Base-by-base conservation (phyloP, 2,888 invertebrate species). In the Ctena decussata region DNA sequence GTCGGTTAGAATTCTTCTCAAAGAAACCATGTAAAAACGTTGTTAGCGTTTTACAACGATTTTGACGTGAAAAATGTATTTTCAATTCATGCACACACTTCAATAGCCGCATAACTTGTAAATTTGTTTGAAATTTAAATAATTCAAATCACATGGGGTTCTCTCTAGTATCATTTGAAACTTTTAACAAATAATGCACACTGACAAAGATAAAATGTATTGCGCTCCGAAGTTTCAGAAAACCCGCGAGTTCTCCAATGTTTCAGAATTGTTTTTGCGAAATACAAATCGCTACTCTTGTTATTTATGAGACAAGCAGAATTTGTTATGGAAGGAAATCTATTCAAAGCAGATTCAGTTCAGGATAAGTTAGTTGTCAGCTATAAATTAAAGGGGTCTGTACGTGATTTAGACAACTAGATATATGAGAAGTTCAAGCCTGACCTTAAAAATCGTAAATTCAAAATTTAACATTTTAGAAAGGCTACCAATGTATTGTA, bases 101-200 rank as follows among this genome's bases (percentile, higher is more conserved):
- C 74, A 73, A 60, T 71, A 87, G 85, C 72, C 82, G 81, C 83
- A 85, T 78, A 69, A 81, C 75, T 71, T 49, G 69, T 83, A 76
- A 65, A 75, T 81, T 46, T 49, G 80, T 85, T 85, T 81, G 85
- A 87, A 85, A 84, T 87, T 87, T 85, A 85, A 87, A 87, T 85
- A 75, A 39, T 75, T 74, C 72, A 65, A 84, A 69, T 83, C 85
- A 53, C 85, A 77, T 65, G 84, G 77, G 82, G 80, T 75, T 75
- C 77, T 78, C 80, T 77, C 73, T 78, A 37, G 73, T 71, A 76
- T 72, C 74, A 69, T 72, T 77, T 73, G 75, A 78, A 78, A 74
- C 80, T 85, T 73, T 77, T 57, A 77, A 69, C 79, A 77, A 85
- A 85, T 87, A 85, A 87, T 85, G 78, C 69, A 46, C 70, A 37